Evolutionary conservation across 2,113 vertebrate genomes (phyloP).

Genomic region (Malurus alboscapulatus): DNA sequence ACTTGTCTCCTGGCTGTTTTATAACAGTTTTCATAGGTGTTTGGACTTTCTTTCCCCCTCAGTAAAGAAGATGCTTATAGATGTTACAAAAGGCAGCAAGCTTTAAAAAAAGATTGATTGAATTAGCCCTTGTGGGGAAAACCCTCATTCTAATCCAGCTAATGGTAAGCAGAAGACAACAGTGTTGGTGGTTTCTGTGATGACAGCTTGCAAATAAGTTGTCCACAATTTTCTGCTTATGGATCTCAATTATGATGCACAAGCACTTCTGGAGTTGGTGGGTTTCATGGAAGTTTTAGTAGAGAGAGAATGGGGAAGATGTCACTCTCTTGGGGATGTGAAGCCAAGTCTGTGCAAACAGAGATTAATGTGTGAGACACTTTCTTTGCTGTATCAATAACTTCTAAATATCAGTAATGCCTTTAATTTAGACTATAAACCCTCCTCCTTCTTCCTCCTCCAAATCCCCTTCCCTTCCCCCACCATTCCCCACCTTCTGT

Average conservation of each 20-base stretch:
- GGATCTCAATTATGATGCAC: background rate
- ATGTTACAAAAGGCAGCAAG: background rate
- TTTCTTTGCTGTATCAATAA: background rate
- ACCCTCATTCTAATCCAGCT: background rate
- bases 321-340: background rate
- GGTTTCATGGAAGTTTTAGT: background rate
- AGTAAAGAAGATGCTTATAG: background rate
- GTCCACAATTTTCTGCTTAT: background rate
- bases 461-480: background rate
- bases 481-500: background rate
- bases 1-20: background rate
- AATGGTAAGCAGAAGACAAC: background rate
- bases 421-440: background rate
- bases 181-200: background rate
- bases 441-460: fast-evolving
- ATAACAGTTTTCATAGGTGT: background rate
- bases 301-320: background rate
- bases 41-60: background rate
- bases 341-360: background rate
- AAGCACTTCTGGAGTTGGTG: background rate
- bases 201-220: background rate
- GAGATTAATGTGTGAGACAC: background rate
- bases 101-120: background rate
- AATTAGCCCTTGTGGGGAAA: background rate
- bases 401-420: background rate